Evolutionary conservation across 2,888 invertebrate species (phyloP).

Genomic region (Cistogaster globosa): DNA sequence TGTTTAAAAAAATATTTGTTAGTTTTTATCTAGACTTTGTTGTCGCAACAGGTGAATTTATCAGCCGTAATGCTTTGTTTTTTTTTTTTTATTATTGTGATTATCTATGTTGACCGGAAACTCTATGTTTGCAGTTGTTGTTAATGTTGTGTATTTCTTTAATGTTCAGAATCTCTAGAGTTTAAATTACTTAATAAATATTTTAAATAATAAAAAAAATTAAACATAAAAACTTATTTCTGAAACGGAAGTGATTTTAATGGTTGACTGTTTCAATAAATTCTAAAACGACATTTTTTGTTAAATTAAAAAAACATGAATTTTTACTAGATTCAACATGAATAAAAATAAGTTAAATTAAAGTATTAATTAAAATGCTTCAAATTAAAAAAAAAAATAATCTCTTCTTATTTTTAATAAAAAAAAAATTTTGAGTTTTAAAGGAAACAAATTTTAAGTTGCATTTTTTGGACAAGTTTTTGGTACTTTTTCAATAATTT

Average conservation of each 20-base stretch:
- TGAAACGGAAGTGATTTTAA: constrained; percentile 64
- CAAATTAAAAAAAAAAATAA: no score
- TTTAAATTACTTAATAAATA: constrained; percentile 39
- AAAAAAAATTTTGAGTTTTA: no score
- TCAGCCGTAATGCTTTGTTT: background rate
- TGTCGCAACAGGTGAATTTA: constrained; percentile 56
- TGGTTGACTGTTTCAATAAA: constrained; percentile 45
- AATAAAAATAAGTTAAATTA: no score
- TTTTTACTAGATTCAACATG: no score
- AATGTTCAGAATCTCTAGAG: constrained; percentile 28
- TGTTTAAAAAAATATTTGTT: constrained; percentile 6
- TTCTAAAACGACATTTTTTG: background rate
- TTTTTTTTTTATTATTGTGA: background rate
- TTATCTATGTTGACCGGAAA: constrained; percentile 63
- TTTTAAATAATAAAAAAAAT: background rate
- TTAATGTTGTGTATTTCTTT: constrained; percentile 16
- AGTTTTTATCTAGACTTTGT: constrained; percentile 55
- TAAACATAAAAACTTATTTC: background rate
- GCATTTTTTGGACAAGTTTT: no score
- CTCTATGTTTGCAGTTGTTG: constrained; percentile 42
- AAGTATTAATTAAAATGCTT: no score
- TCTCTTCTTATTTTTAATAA: no score
- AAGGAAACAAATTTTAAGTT: no score
- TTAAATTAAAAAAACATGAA: background rate
- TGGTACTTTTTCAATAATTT: no score